Conservation (phyloP, 2,113 vertebrate genomes). For the Cyanoliseus patagonus region DNA sequence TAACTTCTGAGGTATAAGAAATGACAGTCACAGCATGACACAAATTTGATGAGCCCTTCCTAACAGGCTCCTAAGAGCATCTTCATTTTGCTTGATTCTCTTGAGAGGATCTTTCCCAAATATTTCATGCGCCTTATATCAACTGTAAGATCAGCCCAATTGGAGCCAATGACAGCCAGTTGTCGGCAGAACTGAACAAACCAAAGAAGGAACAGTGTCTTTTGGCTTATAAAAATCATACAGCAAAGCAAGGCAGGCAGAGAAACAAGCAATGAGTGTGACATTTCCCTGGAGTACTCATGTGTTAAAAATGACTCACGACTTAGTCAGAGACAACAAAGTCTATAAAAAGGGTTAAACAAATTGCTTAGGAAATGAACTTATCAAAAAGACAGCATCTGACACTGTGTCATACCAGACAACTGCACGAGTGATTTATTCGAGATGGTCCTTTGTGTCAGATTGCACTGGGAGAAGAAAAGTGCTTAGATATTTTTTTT, state of each 20-base stretch:
- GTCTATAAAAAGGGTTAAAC: conserved; percentile 64
- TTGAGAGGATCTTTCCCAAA: background rate
- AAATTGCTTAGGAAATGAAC: conserved; percentile 62
- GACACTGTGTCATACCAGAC: conserved; percentile 57
- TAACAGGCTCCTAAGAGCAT: background rate
- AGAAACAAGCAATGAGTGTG: background rate
- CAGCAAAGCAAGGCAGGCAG: background rate
- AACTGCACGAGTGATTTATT: conserved; percentile 53
- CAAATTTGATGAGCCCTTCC: background rate
- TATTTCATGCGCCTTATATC: background rate
- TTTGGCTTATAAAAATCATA: background rate
- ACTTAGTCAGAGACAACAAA: conserved; percentile 53
- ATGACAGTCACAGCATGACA: background rate
- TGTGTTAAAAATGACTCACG: conserved; percentile 50
- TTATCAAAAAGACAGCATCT: conserved; percentile 70
- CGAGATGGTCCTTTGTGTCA: conserved; percentile 63
- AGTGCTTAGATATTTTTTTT: background rate
- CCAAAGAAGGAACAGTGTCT: background rate
- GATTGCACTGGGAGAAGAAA: conserved; percentile 31
- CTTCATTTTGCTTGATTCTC: background rate
- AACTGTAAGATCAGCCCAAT: background rate
- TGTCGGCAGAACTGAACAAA: background rate
- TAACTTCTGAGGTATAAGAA: background rate
- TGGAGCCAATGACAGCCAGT: background rate
- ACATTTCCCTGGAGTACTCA: conserved; percentile 50